Evolutionary conservation across 2,113 vertebrate species (phyloP).

Genomic region (Oreocharis arfaki): DNA sequence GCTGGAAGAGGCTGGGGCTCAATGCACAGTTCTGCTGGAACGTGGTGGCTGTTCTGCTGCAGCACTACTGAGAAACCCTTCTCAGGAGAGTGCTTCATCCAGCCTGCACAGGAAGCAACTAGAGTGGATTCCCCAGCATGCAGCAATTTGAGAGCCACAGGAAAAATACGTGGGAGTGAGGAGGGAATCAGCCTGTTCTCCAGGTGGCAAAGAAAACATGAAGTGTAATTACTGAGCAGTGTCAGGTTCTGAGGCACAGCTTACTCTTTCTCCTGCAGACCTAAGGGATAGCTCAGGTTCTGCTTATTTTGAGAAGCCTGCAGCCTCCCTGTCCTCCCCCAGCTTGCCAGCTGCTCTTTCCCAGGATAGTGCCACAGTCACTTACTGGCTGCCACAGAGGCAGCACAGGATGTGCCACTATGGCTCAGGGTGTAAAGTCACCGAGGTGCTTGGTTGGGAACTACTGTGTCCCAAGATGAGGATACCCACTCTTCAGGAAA

Average conservation of each 20-base stretch:
- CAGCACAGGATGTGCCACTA: background rate
- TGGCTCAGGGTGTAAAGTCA: background rate
- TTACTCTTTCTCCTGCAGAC: background rate
- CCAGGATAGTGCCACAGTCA: background rate
- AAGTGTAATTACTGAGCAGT: fast-evolving
- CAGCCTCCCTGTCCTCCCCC: background rate
- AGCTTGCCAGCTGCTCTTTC: background rate
- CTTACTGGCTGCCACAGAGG: background rate
- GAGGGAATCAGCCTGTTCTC: background rate
- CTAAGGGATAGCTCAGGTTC: background rate
- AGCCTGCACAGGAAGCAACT: fast-evolving
- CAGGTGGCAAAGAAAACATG: background rate
- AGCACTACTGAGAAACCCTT: background rate
- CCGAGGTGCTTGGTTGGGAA: background rate
- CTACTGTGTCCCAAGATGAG: background rate
- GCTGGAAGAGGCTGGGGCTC: background rate
- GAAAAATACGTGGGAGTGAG: background rate
- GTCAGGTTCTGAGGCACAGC: background rate
- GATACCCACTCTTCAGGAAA: background rate
- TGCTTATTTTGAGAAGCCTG: background rate
- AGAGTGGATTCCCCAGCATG: background rate
- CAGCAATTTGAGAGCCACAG: background rate
- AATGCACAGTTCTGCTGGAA: background rate
- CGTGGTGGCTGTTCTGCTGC: background rate
- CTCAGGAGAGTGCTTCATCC: background rate